Percentiles rank a stretch among this genome's conserved stretches.
Evolutionary conservation across 2,888 invertebrate genomes (phyloP).

Genomic region (Drosophila paucipuncta): DNA sequence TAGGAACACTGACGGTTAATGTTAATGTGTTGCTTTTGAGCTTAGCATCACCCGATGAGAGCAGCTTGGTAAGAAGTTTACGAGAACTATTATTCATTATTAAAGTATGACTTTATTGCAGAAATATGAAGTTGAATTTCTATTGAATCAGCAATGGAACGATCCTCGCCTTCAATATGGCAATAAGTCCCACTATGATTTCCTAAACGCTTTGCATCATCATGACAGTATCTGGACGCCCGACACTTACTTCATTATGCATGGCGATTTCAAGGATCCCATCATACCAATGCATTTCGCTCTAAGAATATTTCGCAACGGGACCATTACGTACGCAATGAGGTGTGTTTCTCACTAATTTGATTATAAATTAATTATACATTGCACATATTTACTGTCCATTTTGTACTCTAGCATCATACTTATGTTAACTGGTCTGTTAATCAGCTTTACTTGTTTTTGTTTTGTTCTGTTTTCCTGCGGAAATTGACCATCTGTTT

Average conservation of each 20-base stretch:
- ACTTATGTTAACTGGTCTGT: not conserved
- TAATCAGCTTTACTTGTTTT: not conserved
- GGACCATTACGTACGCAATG: constrained; percentile 97
- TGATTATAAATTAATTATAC: constrained; percentile 59
- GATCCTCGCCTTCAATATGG: constrained; percentile 95
- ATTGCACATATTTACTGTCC: not conserved
- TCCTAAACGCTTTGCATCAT: constrained; percentile 96
- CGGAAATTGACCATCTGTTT: not conserved
- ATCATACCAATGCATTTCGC: constrained; percentile 97
- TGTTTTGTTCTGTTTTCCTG: not conserved
- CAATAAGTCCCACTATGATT: constrained; percentile 94
- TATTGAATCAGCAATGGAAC: constrained; percentile 97
- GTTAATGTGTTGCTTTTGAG: constrained; percentile 97
- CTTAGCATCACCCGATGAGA: constrained; percentile 97
- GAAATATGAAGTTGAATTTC: constrained; percentile 98
- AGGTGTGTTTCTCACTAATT: constrained; percentile 87
- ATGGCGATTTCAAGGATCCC: constrained; percentile 97
- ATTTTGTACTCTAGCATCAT: not conserved
- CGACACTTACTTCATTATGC: constrained; percentile 98
- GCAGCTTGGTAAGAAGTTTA: constrained; percentile 93
- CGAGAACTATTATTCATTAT: not conserved
- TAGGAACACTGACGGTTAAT: constrained; percentile 96
- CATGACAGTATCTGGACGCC: constrained; percentile 97
- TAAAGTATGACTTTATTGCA: constrained; percentile 82
- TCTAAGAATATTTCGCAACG: constrained; percentile 95